Conservation (phyloP, 2,113 vertebrate species). For the Apistogramma diplotaenia region DNA sequence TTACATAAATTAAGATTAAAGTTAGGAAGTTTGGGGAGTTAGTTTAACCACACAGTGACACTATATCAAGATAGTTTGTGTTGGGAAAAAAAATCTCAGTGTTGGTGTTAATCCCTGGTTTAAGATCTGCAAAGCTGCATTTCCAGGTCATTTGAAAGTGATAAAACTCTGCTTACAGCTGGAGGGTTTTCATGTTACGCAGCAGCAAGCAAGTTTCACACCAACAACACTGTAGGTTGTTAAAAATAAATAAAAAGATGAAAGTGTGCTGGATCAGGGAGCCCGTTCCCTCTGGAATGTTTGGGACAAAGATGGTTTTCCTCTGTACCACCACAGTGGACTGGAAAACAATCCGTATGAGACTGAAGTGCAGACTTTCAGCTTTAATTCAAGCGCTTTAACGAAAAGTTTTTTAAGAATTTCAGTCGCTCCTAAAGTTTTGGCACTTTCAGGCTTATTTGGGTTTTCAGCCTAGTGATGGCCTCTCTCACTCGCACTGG, state of each 20-base stretch:
- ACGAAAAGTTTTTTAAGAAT: neutral
- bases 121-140: constrained; percentile 41
- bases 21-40: constrained; percentile 51
- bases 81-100: neutral
- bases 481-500: too few relatives aligned
- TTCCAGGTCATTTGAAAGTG: constrained; percentile 42
- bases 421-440: too few relatives aligned
- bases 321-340: neutral
- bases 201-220: neutral
- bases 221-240: neutral
- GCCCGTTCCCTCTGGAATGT: neutral
- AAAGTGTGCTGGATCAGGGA: neutral
- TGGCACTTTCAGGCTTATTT: too few relatives aligned
- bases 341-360: neutral
- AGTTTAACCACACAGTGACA: constrained; percentile 25
- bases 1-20: constrained; percentile 75
- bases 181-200: constrained; percentile 8
- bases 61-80: constrained; percentile 38
- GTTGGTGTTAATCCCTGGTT: constrained; percentile 52
- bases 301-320: neutral
- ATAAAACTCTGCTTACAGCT: constrained; percentile 33
- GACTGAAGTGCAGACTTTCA: neutral
- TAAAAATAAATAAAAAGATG: constrained; percentile 4
- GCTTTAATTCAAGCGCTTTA: neutral
- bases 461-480: too few relatives aligned